phyloP scores from a whole-genome alignment of 2,113 vertebrate species.

The Gadus macrocephalus region DNA sequence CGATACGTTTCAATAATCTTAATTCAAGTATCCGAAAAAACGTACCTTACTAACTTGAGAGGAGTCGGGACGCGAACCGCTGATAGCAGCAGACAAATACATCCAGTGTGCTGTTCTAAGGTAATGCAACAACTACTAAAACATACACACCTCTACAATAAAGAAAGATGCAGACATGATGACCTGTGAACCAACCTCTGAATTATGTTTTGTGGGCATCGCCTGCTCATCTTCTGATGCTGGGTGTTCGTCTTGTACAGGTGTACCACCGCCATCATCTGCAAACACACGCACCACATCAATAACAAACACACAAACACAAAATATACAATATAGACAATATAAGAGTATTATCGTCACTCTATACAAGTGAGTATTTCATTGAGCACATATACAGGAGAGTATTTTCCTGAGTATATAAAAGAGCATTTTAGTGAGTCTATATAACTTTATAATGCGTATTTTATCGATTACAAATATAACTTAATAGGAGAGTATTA shows the following conservation, averaged over 20 bases:
- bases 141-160: not conserved
- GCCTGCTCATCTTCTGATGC: slow-evolving; percentile 84
- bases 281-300: not conserved
- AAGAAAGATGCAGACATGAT: not conserved
- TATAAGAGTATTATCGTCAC: too few species aligned
- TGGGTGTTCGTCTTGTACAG: slow-evolving; percentile 91
- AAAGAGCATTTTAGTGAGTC: too few species aligned
- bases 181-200: slow-evolving; percentile 74
- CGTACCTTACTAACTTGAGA: too few species aligned
- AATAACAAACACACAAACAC: slow-evolving; percentile 4
- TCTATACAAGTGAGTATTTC: too few species aligned
- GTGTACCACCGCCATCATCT: slow-evolving; percentile 97
- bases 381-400: too few species aligned
- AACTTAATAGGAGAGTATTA: too few species aligned
- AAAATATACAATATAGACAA: slow-evolving; percentile 4
- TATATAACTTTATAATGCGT: too few species aligned
- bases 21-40: too few species aligned
- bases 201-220: slow-evolving; percentile 75
- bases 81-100: not conserved
- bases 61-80: too few species aligned
- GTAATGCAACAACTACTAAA: not conserved
- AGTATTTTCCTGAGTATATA: too few species aligned
- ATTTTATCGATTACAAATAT: too few species aligned
- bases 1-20: too few species aligned
- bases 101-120: not conserved